Base-by-base conservation (phyloP, 2,797 vertebrate species). In the Acipenser ruthenus region DNA sequence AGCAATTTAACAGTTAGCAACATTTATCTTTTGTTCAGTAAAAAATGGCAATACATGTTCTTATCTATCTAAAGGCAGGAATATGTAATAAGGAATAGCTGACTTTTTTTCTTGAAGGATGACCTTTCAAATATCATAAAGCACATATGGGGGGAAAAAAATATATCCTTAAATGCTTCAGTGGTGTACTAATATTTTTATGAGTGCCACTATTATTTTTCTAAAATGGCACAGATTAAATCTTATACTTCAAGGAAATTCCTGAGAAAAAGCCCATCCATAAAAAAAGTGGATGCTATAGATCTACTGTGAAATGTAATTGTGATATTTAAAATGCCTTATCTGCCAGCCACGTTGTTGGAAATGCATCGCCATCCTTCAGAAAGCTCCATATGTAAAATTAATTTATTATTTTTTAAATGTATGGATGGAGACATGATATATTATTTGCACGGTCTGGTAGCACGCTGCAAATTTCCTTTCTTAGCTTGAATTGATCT, bases 61-160 rank as follows among this genome's bases (percentile, higher is more conserved):
- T 62, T 63, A 75, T 81, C 66, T 0, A 71, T 68, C 77, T 84
- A 77, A 79, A 84, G 79, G 79, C 78, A 82, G 82, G 80, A 83
- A 83, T 86, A 81, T 80, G 82, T 82, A 80, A 74, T 82, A 84
- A 74, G 75, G 83, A 84, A 82, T 76, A 76, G 76, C 80, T 85
- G 82, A 82, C 79, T 79, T 75, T 83, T 82, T 83, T 78, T 80
- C 73, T 78, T 83, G 80, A 88, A 80, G 76, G 76, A 86, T 88
- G 88, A 88, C 87, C 86, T 89, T 89, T 89, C 77, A 72, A 83
- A 77, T 75, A 84, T 81, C 81, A 83, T 83, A 81, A 81, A 85
- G 79, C 79, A 79, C 79, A 77, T 74, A 77, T 68, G 80, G 76
- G 72, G 68, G 59, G 65, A 77, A 75, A 79, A 73, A 77, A 78